Conservation (phyloP, 2,797 vertebrate species). For the Hafferia zeledoni region DNA sequence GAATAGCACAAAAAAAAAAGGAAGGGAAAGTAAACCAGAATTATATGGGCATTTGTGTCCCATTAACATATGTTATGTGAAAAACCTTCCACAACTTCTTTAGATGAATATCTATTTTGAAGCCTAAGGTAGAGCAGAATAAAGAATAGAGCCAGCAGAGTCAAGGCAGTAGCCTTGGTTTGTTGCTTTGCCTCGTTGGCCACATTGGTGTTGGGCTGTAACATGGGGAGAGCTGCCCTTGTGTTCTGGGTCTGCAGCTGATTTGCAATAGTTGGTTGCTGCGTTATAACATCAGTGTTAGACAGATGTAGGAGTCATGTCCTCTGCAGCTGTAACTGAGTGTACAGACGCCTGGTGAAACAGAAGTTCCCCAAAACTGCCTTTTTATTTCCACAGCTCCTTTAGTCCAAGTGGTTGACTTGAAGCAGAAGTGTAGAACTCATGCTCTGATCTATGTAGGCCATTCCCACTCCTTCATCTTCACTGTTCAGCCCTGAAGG, state of each 20-base stretch:
- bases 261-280: neutral
- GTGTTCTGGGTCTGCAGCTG: neutral
- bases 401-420: neutral
- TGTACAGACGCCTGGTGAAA: neutral
- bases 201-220: fast-evolving
- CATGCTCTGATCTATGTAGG: fast-evolving
- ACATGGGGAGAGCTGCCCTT: neutral
- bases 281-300: neutral
- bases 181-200: neutral
- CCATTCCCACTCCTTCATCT: neutral
- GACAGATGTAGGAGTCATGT: neutral
- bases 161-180: too few species aligned
- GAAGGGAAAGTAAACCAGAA: neutral
- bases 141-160: neutral
- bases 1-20: neutral
- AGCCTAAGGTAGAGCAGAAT: neutral
- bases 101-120: neutral
- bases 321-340: neutral
- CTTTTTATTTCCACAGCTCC: neutral
- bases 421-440: neutral
- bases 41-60: neutral
- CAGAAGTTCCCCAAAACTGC: neutral
- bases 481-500: neutral
- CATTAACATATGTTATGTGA: neutral
- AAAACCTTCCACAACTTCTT: neutral